A percentile compares a stretch with the other conserved stretches of the same genome.
phyloP scores from a whole-genome alignment of 1,140 invertebrate genomes.

The Macrostomum lignano region DNA sequence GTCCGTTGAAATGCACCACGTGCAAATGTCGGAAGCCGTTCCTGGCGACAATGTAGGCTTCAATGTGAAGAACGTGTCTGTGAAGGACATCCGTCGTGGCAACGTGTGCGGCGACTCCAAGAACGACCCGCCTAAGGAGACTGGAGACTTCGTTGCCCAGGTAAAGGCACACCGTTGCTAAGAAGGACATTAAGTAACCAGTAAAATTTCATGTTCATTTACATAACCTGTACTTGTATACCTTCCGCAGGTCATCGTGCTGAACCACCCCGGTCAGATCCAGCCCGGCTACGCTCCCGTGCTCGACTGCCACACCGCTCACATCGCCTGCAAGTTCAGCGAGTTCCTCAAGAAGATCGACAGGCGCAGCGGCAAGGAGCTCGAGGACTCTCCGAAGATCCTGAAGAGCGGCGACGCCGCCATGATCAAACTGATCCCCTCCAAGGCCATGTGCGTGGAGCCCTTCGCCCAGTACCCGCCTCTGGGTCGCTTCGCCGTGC shows the following conservation, averaged over 20 bases:
- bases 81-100: constrained; percentile 74
- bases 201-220: no score
- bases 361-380: constrained; percentile 48
- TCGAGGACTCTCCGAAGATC: constrained; percentile 32
- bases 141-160: constrained; percentile 2
- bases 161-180: no score
- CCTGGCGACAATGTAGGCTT: constrained; percentile 90
- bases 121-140: constrained; percentile 28
- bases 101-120: constrained; percentile 83
- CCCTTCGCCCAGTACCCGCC: constrained; percentile 88
- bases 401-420: constrained; percentile 81
- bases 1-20: constrained; percentile 96
- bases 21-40: constrained; percentile 61
- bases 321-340: constrained; percentile 86
- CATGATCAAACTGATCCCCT: constrained; percentile 60
- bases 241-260: constrained; percentile 74
- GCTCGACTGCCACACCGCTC: constrained; percentile 87
- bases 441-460: constrained; percentile 82
- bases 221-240: no score
- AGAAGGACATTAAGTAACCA: no score
- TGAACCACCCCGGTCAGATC: constrained; percentile 82
- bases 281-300: constrained; percentile 79
- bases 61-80: constrained; percentile 88
- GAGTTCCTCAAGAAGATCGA: constrained; percentile 89
- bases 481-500: constrained; percentile 82